A percentile compares a stretch with the other conserved stretches of the same genome.
Conservation (phyloP, 2,113 vertebrate genomes). For the Sapayoa aenigma region DNA sequence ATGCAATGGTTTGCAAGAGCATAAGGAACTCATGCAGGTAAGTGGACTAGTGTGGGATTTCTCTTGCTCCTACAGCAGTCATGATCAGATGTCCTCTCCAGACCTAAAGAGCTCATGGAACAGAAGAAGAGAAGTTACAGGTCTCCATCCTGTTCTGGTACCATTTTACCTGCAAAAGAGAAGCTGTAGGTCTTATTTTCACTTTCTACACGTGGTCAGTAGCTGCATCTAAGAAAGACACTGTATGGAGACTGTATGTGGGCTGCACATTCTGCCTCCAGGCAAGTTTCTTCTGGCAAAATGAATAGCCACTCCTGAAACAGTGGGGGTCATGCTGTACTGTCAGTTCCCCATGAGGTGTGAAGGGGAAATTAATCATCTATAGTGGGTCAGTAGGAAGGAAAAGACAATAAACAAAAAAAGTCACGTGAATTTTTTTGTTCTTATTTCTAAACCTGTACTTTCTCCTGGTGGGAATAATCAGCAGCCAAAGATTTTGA, state of each 20-base stretch:
- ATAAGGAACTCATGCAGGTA: neutral
- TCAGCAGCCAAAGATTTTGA: neutral
- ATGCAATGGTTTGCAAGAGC: neutral
- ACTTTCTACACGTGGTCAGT: neutral
- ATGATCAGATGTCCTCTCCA: neutral
- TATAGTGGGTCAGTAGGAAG: neutral
- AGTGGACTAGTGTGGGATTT: neutral
- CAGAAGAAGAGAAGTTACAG: neutral
- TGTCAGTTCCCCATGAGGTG: neutral
- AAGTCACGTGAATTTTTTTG: neutral
- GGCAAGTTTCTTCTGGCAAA: neutral
- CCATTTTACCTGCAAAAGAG: neutral
- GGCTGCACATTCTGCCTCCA: neutral
- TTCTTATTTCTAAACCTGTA: neutral
- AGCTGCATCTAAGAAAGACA: neutral
- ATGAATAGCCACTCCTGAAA: neutral
- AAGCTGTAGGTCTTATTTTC: neutral
- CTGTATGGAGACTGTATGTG: rapidly evolving
- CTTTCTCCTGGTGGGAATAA: neutral
- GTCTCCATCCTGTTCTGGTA: neutral
- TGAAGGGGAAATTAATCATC: conserved; percentile 2
- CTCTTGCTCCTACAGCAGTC: neutral
- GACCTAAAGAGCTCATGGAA: neutral
- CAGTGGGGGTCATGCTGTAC: neutral
- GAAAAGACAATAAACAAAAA: neutral